Base-by-base conservation (phyloP, 2,888 invertebrate genomes). In the Beris morrisii region DNA sequence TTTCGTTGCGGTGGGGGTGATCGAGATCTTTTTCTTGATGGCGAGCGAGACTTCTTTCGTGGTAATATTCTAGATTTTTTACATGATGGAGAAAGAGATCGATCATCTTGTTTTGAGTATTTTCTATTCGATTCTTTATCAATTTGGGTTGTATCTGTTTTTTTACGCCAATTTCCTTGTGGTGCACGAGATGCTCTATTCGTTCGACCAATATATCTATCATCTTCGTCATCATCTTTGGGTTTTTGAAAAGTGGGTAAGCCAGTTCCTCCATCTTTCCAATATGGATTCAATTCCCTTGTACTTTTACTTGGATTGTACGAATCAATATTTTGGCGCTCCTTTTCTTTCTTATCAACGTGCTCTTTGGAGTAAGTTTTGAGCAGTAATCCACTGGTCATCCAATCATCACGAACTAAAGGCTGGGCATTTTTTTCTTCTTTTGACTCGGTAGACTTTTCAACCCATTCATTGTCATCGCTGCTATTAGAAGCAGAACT, bases 181-280 rank as follows among this genome's bases (percentile, higher is more conserved):
- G 67, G 31, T 30, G 57, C 22, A 46, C 55, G 7, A 5, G 13
- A 13, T 31, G 30, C 3, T 12, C 12, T 48, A 12, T 13, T 64
- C 66, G 30, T 5, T 9, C 66, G 22, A 15, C 43, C 32, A 48
- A 57, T 67, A n/a, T 7, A 38, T 7, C 67, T 58, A 7, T 66
- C 65, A 57, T 73, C 70, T 22, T 73, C 73, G 58, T 74, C 75
- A 67, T 85, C 83, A 45, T 82, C 79, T 22, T 74, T 70, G 7
- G 81, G 80, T 69, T 75, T 79, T 67, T 74, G 73, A 68, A 81
- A 82, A 6, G 72, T 78, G 0, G 96, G 96, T 67, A 96, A 76
- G 2, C 96, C 96, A 63, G 85, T 86, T 0, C 96, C 96, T 53
- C 93, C 94, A 79, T 89, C 84, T 82, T 90, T 94, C 95, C 95